Evolutionary conservation across 2,113 vertebrate genomes (phyloP).

Genomic region (Centropus bengalensis): DNA sequence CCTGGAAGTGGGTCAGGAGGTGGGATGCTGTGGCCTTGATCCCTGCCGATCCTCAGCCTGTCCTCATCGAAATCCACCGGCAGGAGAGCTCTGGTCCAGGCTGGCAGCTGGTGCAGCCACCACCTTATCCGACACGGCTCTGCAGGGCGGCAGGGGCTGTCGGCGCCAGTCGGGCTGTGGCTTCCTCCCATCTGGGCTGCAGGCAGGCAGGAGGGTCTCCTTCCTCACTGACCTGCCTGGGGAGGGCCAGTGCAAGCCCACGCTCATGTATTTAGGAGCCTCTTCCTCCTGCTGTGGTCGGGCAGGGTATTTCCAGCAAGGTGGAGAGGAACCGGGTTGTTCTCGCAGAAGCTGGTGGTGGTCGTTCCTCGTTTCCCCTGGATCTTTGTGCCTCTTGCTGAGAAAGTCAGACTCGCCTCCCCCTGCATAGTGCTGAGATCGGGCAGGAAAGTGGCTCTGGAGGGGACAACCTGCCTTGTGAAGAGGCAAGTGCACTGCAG

Average conservation of each 20-base stretch:
- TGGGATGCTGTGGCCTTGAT: background rate
- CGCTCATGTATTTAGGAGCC: fast-evolving
- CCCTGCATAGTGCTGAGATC: background rate
- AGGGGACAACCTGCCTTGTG: fast-evolving
- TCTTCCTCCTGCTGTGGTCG: fast-evolving
- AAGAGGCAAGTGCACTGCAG: fast-evolving
- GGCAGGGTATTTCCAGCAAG: background rate
- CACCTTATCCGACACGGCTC: fast-evolving
- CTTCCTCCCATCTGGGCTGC: background rate
- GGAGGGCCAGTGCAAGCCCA: too few relatives aligned
- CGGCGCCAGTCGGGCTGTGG: fast-evolving
- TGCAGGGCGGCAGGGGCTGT: fast-evolving
- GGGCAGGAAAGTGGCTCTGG: background rate
- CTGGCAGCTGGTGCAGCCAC: background rate
- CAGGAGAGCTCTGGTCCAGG: background rate
- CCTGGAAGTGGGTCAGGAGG: background rate
- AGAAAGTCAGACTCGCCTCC: background rate
- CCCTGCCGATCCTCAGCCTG: background rate
- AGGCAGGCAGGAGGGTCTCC: background rate
- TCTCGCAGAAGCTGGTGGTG: background rate
- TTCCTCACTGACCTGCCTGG: background rate
- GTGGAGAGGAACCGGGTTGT: background rate
- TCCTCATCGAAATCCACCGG: background rate
- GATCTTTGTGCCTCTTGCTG: background rate
- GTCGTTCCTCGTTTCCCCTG: fast-evolving